A percentile compares a stretch with the other conserved stretches of the same genome.
Conservation (phyloP, 92 coral and sea anemone genomes). For the Epizoanthus illoricatus region DNA sequence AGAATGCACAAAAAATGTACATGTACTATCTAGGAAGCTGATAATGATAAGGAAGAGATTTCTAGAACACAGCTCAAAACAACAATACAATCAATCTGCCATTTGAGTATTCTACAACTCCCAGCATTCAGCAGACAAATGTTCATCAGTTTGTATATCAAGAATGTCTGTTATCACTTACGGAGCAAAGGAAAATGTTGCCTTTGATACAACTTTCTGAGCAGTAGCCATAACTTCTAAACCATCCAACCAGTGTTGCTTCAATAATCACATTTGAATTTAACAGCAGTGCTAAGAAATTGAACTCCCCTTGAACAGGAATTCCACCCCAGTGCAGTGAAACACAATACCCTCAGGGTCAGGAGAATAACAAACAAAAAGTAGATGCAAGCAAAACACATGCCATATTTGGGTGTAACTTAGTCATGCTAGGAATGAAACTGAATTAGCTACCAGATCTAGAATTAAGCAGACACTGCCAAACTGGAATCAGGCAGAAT, state of each 20-base stretch:
- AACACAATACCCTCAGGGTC: slow-evolving; percentile 39
- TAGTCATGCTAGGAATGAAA: slow-evolving; percentile 9
- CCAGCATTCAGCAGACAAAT: slow-evolving; percentile 5
- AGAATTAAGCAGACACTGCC: too few species aligned
- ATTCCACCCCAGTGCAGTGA: slow-evolving; percentile 39
- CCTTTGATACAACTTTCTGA: slow-evolving; percentile 64
- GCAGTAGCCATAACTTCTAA: slow-evolving; percentile 44
- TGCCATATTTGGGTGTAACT: slow-evolving; percentile 37
- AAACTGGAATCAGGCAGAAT: background rate
- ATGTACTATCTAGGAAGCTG: background rate
- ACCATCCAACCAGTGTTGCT: background rate
- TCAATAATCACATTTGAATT: slow-evolving; percentile 29
- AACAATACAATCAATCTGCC: background rate
- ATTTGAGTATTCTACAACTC: background rate
- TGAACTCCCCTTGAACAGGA: slow-evolving; percentile 17
- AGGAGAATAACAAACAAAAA: slow-evolving; percentile 10
- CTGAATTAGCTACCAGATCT: too few species aligned
- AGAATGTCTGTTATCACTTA: slow-evolving; percentile 4
- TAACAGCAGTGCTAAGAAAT: background rate
- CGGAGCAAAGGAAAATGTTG: slow-evolving; percentile 70
- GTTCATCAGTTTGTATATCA: slow-evolving; percentile 6
- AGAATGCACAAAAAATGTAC: background rate
- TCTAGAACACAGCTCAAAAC: background rate
- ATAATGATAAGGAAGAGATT: background rate
- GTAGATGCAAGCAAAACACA: slow-evolving; percentile 16